These are phyloP conservation scores for Garra rufa DNA, from an alignment of 2,113 vertebrate species.

Conservation along the genomic window DNA sequence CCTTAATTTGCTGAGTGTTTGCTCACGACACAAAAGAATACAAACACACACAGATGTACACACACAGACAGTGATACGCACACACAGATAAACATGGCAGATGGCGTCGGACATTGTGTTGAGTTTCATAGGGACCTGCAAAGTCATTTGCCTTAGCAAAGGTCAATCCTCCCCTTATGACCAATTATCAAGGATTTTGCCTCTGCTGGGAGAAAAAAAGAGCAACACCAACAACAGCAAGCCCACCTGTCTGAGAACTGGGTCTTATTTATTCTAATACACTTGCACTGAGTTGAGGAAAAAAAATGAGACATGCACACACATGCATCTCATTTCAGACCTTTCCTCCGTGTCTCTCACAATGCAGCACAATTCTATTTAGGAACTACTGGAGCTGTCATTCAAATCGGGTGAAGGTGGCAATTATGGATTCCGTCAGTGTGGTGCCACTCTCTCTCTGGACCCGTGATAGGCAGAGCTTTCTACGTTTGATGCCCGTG, in stretches of 20 bases:
- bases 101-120: conserved; percentile 71
- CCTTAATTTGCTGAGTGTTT: conserved; percentile 59
- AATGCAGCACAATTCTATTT: conserved; percentile 47
- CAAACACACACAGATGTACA: conserved; percentile 40
- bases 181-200: conserved; percentile 82
- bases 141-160: conserved; percentile 69
- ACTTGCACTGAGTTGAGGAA: conserved; percentile 24
- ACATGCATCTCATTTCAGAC: conserved; percentile 27
- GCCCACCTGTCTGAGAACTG: conserved; percentile 47
- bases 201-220: conserved; percentile 62
- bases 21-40: conserved; percentile 27
- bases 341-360: conserved; percentile 14
- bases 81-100: conserved; percentile 67
- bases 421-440: conserved; percentile 33
- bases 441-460: conserved; percentile 25
- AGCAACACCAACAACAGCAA: conserved; percentile 54
- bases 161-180: conserved; percentile 76
- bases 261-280: conserved; percentile 51
- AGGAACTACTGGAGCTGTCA: conserved; percentile 13
- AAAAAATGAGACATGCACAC: conserved; percentile 18
- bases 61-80: conserved; percentile 36
- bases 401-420: conserved; percentile 24
- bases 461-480: background rate
- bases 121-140: conserved; percentile 67
- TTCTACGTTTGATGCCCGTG: conserved; percentile 52